Percentiles rank a stretch among this genome's conserved stretches.
Evolutionary conservation across 2,888 invertebrate genomes (phyloP).

Genomic region (Aricia artaxerxes): DNA sequence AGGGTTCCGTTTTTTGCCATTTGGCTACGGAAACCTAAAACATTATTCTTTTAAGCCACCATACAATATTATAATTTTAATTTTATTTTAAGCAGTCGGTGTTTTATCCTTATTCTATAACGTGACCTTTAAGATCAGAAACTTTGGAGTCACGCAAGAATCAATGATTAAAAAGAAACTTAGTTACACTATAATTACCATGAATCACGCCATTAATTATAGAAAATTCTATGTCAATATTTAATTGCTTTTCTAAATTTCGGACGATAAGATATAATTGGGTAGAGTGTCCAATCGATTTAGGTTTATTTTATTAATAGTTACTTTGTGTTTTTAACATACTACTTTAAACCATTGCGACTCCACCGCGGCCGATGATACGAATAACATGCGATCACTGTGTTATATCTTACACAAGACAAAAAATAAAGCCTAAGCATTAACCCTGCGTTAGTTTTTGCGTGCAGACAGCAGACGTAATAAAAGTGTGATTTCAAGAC

Average conservation of each 20-base stretch:
- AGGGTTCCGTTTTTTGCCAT: no score
- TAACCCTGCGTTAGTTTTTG: no score
- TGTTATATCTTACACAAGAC: no score
- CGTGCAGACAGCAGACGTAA: no score
- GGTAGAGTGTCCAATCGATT: not conserved
- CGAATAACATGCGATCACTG: no score
- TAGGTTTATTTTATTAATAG: not conserved
- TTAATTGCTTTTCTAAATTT: not conserved
- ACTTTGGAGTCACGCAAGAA: conserved; percentile 19
- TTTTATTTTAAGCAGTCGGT: not conserved
- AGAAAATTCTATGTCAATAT: conserved; percentile 8
- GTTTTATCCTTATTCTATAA: not conserved
- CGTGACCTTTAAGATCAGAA: conserved; percentile 20
- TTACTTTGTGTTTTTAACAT: no score
- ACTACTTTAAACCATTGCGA: no score
- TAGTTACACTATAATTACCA: not conserved
- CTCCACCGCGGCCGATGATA: no score
- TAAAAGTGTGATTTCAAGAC: no score
- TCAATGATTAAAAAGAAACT: conserved; percentile 17
- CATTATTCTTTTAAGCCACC: no score
- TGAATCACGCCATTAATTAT: conserved; percentile 19
- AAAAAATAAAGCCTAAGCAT: no score
- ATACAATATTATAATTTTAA: not conserved
- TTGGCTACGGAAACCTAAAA: not conserved
- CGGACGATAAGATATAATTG: not conserved